Percentiles rank a stretch among this genome's conserved stretches.
phyloP scores from a whole-genome alignment of 1,140 invertebrate species.

The Drosophila kikkawai region DNA sequence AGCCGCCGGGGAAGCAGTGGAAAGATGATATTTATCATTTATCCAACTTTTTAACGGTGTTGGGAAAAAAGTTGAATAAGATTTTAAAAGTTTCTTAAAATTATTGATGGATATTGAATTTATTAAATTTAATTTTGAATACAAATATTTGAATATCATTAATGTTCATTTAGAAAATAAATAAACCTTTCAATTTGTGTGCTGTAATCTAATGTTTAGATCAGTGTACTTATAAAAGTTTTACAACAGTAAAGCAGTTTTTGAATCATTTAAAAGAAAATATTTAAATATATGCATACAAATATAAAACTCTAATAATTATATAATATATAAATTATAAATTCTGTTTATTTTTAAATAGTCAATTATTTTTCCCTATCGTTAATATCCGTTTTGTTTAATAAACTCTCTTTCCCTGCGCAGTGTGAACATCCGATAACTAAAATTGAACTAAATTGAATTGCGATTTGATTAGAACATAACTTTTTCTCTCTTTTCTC shows the following conservation, averaged over 20 bases:
- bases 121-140: neutral
- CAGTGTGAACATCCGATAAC: conserved; percentile 32
- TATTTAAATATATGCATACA: neutral
- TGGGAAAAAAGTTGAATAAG: too few relatives aligned
- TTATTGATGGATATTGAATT: neutral
- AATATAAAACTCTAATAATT: too few relatives aligned
- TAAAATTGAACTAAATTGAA: conserved; percentile 48
- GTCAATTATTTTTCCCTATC: neutral
- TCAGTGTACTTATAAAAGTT: neutral
- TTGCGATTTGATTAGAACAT: conserved; percentile 73
- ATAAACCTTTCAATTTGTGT: neutral
- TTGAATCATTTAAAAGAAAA: neutral
- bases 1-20: neutral
- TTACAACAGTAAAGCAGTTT: neutral
- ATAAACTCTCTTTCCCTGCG: neutral
- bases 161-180: neutral
- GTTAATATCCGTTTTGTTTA: too few relatives aligned
- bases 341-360: neutral
- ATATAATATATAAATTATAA: neutral
- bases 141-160: neutral
- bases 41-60: too few relatives aligned
- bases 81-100: neutral
- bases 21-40: neutral
- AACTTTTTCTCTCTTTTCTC: conserved; percentile 81
- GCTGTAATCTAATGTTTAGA: neutral